Conservation (phyloP, 1,140 invertebrate genomes). For the Archivesica marissinica region DNA sequence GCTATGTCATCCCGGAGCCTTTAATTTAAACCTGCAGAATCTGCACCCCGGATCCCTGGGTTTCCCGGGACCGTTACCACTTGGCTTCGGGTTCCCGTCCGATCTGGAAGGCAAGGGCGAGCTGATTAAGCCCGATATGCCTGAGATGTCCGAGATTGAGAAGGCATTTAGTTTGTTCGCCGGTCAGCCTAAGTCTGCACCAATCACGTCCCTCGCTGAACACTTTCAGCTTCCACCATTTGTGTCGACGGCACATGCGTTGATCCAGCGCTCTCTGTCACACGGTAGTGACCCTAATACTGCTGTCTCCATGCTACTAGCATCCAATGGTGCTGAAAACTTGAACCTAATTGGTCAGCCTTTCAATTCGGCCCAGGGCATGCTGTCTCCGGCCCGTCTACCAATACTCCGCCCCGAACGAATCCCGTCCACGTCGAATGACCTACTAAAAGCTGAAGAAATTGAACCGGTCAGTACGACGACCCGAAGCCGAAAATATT, state of each 20-base stretch:
- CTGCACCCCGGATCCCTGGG: slow-evolving; percentile 40
- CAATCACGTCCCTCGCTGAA: slow-evolving; percentile 39
- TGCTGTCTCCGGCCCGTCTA: slow-evolving; percentile 42
- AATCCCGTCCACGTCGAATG: slow-evolving; percentile 20
- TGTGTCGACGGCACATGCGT: slow-evolving; percentile 50
- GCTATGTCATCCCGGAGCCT: slow-evolving; percentile 69
- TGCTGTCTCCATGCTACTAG: slow-evolving; percentile 60
- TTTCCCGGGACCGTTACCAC: slow-evolving; percentile 42
- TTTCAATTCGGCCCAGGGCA: slow-evolving; percentile 22
- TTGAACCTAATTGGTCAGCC: slow-evolving; percentile 47
- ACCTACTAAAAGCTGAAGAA: slow-evolving; percentile 25
- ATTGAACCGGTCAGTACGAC: slow-evolving; percentile 60
- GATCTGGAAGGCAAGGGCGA: slow-evolving; percentile 39
- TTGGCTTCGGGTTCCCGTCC: slow-evolving; percentile 44
- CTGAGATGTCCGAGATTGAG: slow-evolving; percentile 55
- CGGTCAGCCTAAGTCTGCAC: slow-evolving; percentile 48
- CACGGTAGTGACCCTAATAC: slow-evolving; percentile 56
- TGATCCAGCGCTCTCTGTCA: slow-evolving; percentile 55
- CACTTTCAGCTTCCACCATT: slow-evolving; percentile 60
- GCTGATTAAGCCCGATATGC: slow-evolving; percentile 7
- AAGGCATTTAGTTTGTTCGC: slow-evolving; percentile 55
- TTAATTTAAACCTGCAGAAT: slow-evolving; percentile 36
- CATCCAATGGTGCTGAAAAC: slow-evolving; percentile 56
- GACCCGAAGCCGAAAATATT: slow-evolving; percentile 55
- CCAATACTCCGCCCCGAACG: slow-evolving; percentile 46